Conservation (phyloP, 1,140 invertebrate genomes). For the Drosophila ananassae region DNA sequence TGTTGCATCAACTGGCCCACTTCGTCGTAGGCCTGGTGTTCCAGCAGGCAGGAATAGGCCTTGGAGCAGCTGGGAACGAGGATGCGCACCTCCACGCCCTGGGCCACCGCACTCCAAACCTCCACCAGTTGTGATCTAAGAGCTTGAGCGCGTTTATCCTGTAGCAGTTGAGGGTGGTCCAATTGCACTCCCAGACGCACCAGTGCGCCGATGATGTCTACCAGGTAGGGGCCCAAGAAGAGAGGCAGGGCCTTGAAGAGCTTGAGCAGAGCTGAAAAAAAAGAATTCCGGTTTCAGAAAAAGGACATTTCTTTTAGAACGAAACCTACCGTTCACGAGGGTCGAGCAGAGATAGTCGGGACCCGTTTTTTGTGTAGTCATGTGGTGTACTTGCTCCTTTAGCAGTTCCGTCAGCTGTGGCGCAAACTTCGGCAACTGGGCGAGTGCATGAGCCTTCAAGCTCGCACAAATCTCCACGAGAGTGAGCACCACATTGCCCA, state of each 20-base stretch:
- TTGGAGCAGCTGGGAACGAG: slow-evolving; percentile 90
- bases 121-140: slow-evolving; percentile 86
- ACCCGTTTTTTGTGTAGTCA: slow-evolving; percentile 83
- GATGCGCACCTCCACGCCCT: slow-evolving; percentile 89
- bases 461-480: slow-evolving; percentile 91
- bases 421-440: slow-evolving; percentile 90
- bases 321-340: slow-evolving; percentile 86
- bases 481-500: slow-evolving; percentile 91
- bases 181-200: slow-evolving; percentile 59
- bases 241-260: slow-evolving; percentile 91
- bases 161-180: slow-evolving; percentile 36
- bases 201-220: slow-evolving; percentile 89
- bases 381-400: slow-evolving; percentile 84
- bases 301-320: too few relatives aligned
- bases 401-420: slow-evolving; percentile 89
- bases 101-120: slow-evolving; percentile 89
- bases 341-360: slow-evolving; percentile 86
- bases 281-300: too few relatives aligned
- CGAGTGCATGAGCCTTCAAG: slow-evolving; percentile 90
- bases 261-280: slow-evolving; percentile 87
- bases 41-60: slow-evolving; percentile 87
- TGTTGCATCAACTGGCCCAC: slow-evolving; percentile 89
- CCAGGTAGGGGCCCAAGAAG: slow-evolving; percentile 93
- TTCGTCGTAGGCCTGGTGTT: slow-evolving; percentile 86
- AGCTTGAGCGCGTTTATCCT: slow-evolving; percentile 85